Evolutionary conservation across 2,113 vertebrate genomes (phyloP), one percentile per base, ranked within the genome.

Genomic region (Climacteris rufus): DNA sequence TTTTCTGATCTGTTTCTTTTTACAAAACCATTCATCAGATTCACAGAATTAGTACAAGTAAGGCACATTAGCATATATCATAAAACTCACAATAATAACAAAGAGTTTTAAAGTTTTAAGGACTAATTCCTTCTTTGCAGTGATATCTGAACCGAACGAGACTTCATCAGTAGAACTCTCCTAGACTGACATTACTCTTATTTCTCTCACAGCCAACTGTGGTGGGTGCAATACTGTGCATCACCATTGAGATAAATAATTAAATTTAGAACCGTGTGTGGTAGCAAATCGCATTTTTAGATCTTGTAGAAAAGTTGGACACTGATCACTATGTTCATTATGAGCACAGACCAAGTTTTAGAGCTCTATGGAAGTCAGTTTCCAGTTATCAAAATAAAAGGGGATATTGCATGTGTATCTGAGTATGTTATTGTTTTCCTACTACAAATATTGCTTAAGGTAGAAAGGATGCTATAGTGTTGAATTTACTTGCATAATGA

Each of bases 31-130:
- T 97, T 97, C 96, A 97, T 97, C 95, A 96, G 97, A 97, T 96
- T 93, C 96, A 97, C 97, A 97, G 94, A 98, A 97, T 97, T 97
- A 97, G 96, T 97, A 98, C 97, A 97, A 97, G 95, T 98, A 98
- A 98, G 97, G 97, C 97, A 98, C 97, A 97, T 97, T 97, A 97
- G 97, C 96, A 97, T 98, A 97, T 97, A 95, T 97, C 93, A 97
- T 97, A 97, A 97, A 97, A 96, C 94, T 97, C 96, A 97, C 94
- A 95, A 96, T 97, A 97, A 95, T 94, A 97, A 97, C 93, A 94
- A 75, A 96, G 93, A 75, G 50, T 95, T 92, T 90, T 89, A 85
- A 95, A 93, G 70, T 86, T 95, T 93, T 88, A 93, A 96, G 93
- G 92, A 95, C 89, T 91, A 91, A 79, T 96, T 96, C 72, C 83